These are phyloP conservation scores for Chrysochloris asiatica DNA, from an alignment of 2,113 vertebrate species.

Conservation along the genomic window DNA sequence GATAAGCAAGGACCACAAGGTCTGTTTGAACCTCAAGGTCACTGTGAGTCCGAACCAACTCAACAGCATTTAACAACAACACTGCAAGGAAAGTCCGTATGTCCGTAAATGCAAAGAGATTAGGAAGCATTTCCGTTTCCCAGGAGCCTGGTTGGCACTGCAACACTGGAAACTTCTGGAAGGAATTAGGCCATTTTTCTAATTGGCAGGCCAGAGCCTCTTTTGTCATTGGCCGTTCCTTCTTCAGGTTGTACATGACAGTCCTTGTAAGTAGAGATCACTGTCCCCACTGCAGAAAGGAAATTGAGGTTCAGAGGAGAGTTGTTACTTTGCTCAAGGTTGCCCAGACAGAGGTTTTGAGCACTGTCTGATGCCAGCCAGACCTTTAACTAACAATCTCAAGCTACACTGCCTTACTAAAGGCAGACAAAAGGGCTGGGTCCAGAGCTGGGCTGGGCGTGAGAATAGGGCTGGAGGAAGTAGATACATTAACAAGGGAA, in stretches of 20 bases:
- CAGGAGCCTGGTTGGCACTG: background rate
- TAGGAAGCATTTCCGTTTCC: background rate
- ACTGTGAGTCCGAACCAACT: no score
- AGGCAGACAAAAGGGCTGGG: background rate
- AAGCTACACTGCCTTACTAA: no score
- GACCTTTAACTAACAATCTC: background rate
- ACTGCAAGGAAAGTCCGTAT: no score
- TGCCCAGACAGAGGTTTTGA: background rate
- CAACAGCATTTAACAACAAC: no score
- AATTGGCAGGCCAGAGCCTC: background rate
- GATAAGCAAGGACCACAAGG: no score
- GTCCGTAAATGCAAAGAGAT: background rate
- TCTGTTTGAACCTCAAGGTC: no score
- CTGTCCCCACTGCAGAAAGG: background rate
- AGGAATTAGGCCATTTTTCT: background rate
- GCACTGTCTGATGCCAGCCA: background rate
- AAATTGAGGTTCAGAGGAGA: background rate
- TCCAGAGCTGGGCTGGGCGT: background rate
- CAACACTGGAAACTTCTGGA: background rate
- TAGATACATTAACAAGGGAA: background rate
- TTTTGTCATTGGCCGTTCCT: background rate
- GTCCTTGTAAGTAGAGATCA: fast-evolving
- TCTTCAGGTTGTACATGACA: background rate
- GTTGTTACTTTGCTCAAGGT: background rate
- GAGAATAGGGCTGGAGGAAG: no score